Evolutionary conservation across 1,140 invertebrate genomes (phyloP), one percentile per base, ranked within the genome.

Genomic region (Drosophila leontia): DNA sequence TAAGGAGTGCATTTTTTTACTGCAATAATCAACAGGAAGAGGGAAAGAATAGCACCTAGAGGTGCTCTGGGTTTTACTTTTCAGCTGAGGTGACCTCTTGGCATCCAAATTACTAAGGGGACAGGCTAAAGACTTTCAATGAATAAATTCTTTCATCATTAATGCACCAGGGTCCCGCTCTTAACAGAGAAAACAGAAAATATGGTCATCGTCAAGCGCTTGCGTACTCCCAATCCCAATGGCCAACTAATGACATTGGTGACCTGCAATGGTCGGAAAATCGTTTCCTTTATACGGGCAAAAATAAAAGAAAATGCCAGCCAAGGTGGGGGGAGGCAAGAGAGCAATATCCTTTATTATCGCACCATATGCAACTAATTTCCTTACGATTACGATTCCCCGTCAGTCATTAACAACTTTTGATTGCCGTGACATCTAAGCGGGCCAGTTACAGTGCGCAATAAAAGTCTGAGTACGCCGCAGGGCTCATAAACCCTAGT

Each of bases 161-260:
- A 82, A 84, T 88, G 83, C 80, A 74, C 15, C 53, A n/a, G 59
- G 65, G 60, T 57, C 53, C 17, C 72, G 75, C 84, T 83, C 51
- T 88, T 77, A 80, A 64, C 80, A 78, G 68, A 65, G 78, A 84
- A 88, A 88, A 84, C 84, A 88, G 78, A 84, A 87, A 88, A 88
- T 88, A 88, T 87, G 69, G 78, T 78, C 69, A 75, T 50, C 80
- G 74, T 78, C 85, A 68, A 90, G 60, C 41, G 74, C 51, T 48
- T 64, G 69, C 74, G 67, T 67, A 78, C 72, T 69, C 9, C 69
- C 32, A 42, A 71, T 78, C 74, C 81, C 48, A 35, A n/a, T 53
- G 83, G 68, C 70, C 67, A 72, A 77, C 76, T 80, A 72, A 87
- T 75, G 74, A 68, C 56, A 67, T 69, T 63, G 76, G 50, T 44